A percentile compares a stretch with the other conserved stretches of the same genome.
These are phyloP conservation scores for Echeneis naucrates DNA, from an alignment of 2,797 vertebrate genomes.

Conservation along the genomic window DNA sequence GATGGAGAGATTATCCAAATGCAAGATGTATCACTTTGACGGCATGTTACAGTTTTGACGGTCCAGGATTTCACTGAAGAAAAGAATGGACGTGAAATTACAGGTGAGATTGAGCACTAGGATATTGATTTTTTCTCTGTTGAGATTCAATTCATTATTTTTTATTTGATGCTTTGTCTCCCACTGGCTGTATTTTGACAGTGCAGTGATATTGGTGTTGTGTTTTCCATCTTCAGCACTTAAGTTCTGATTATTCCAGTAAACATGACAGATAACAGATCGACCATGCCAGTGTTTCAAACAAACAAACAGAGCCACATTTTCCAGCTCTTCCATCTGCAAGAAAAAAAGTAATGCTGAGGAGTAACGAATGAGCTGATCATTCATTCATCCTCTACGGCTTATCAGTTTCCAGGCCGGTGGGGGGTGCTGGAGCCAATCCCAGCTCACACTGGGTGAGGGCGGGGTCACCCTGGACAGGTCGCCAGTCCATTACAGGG, in stretches of 20 bases:
- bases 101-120: neutral
- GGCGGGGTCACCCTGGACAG: too few relatives aligned
- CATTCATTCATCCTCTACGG: too few relatives aligned
- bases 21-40: neutral
- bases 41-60: conserved; percentile 23
- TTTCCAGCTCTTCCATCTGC: conserved; percentile 13
- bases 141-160: conserved; percentile 31
- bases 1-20: neutral
- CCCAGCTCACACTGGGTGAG: too few relatives aligned
- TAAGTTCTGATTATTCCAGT: conserved; percentile 43
- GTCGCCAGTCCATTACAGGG: too few relatives aligned
- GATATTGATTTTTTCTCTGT: conserved; percentile 13
- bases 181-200: conserved; percentile 33
- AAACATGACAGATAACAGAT: conserved; percentile 56
- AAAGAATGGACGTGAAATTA: conserved; percentile 24
- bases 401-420: too few relatives aligned
- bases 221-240: conserved; percentile 10
- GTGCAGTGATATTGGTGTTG: conserved; percentile 14
- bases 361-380: conserved; percentile 29
- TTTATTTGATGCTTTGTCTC: conserved; percentile 29
- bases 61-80: neutral
- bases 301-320: conserved; percentile 41
- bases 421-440: too few relatives aligned
- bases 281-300: conserved; percentile 35
- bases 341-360: conserved; percentile 7